phyloP scores from a whole-genome alignment of 2,888 invertebrate species.

The Schrankia costaestrigalis region DNA sequence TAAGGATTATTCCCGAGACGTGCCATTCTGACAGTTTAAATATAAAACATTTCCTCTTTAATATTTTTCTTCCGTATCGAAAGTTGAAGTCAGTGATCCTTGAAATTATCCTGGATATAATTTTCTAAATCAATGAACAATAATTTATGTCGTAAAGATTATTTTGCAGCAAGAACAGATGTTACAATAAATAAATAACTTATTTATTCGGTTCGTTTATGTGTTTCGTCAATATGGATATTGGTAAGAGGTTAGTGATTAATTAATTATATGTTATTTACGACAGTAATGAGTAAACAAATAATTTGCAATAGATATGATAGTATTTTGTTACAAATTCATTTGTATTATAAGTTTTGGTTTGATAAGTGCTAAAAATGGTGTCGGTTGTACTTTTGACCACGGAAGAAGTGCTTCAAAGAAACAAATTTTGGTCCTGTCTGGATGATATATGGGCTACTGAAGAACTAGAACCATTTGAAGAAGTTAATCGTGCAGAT shows the following conservation, averaged over 20 bases:
- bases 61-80: slow-evolving; percentile 21
- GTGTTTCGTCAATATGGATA: background rate
- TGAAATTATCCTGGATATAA: slow-evolving; percentile 27
- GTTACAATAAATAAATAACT: slow-evolving; percentile 5
- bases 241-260: slow-evolving; percentile 11
- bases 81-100: slow-evolving; percentile 25
- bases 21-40: slow-evolving; percentile 1
- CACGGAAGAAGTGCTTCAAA: slow-evolving; percentile 67
- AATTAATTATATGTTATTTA: slow-evolving; percentile 16
- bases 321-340: slow-evolving; percentile 4
- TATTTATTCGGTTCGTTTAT: background rate
- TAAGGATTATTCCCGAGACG: slow-evolving; percentile 11
- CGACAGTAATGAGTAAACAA: slow-evolving; percentile 8
- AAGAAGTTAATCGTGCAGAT: slow-evolving; percentile 63
- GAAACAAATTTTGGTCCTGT: slow-evolving; percentile 66
- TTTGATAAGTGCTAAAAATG: slow-evolving; percentile 43
- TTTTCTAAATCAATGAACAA: slow-evolving; percentile 34
- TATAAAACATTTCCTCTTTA: too few species aligned
- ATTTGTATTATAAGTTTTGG: slow-evolving; percentile 11
- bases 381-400: slow-evolving; percentile 65
- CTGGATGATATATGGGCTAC: slow-evolving; percentile 65
- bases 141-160: slow-evolving; percentile 6
- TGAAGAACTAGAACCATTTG: slow-evolving; percentile 70
- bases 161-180: background rate
- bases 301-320: slow-evolving; percentile 5